phyloP scores from a whole-genome alignment of 2,888 invertebrate genomes.

The Phortica magna region DNA sequence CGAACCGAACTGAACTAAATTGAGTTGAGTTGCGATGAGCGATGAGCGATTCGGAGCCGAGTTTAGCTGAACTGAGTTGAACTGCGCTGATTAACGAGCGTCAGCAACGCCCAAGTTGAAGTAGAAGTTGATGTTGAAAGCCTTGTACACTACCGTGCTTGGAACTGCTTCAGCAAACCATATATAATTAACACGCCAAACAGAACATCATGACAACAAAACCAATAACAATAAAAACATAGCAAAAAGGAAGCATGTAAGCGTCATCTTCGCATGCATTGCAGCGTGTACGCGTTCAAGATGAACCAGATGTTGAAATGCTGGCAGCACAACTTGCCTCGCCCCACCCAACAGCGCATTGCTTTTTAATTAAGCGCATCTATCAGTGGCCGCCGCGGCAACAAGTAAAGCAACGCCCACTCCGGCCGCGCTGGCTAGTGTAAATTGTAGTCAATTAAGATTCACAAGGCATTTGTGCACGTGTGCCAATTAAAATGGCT shows the following conservation, averaged over 20 bases:
- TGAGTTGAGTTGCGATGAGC: not conserved
- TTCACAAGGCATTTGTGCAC: not conserved
- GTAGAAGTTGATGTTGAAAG: not conserved
- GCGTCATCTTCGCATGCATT: not conserved
- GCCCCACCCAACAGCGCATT: not conserved
- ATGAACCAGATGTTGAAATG: not conserved
- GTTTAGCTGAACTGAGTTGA: not conserved
- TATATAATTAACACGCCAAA: conserved; percentile 25
- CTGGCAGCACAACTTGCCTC: not conserved
- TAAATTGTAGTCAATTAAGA: not conserved
- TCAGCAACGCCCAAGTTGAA: not conserved
- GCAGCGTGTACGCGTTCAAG: too few species aligned
- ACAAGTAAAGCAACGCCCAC: not conserved
- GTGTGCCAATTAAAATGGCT: conserved; percentile 3
- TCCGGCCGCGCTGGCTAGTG: not conserved
- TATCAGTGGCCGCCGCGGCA: not conserved
- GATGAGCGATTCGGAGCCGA: not conserved
- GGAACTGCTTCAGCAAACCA: not conserved
- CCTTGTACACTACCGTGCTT: not conserved
- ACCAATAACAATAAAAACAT: not conserved
- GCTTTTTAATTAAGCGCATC: conserved; percentile 1
- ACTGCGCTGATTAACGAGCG: conserved; percentile 12
- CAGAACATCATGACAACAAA: not conserved
- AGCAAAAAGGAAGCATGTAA: not conserved
- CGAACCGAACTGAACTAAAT: not conserved